phyloP scores from a whole-genome alignment of 2,888 invertebrate genomes.

The Marronus borbonicus region DNA sequence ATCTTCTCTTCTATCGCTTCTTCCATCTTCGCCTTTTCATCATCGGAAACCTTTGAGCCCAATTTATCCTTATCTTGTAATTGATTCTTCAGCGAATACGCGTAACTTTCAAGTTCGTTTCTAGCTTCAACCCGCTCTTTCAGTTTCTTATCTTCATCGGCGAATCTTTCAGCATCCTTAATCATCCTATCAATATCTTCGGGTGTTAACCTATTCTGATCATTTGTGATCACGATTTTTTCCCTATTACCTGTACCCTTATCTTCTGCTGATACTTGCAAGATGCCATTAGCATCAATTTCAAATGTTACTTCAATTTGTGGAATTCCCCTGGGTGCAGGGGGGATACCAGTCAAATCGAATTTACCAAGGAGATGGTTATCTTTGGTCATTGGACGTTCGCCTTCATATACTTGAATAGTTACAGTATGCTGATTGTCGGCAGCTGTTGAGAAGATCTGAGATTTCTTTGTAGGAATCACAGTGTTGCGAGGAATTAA shows the following conservation, averaged over 20 bases:
- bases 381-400: constrained; percentile 99
- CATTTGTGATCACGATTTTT: constrained; percentile 99
- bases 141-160: constrained; percentile 97
- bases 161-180: constrained; percentile 98
- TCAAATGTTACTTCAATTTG: constrained; percentile 97
- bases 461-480: constrained; percentile 99
- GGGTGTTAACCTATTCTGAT: constrained; percentile 96
- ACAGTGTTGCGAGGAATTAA: constrained; percentile 98
- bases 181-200: constrained; percentile 99
- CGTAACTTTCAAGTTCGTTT: constrained; percentile 97
- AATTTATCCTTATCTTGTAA: constrained; percentile 97
- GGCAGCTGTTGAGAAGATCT: constrained; percentile 99
- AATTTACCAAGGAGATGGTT: constrained; percentile 99
- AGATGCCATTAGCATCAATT: constrained; percentile 94
- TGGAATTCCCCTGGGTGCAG: constrained; percentile 93
- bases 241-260: constrained; percentile 99
- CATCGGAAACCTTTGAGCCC: constrained; percentile 89
- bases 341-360: constrained; percentile 97
- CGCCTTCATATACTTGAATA: constrained; percentile 98
- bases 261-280: constrained; percentile 98
- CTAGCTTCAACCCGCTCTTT: constrained; percentile 96
- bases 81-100: constrained; percentile 98
- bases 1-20: constrained; percentile 97
- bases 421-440: constrained; percentile 99
- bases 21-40: constrained; percentile 96